Evolutionary conservation across 1,140 invertebrate genomes (phyloP).

Genomic region (Periplaneta americana): DNA sequence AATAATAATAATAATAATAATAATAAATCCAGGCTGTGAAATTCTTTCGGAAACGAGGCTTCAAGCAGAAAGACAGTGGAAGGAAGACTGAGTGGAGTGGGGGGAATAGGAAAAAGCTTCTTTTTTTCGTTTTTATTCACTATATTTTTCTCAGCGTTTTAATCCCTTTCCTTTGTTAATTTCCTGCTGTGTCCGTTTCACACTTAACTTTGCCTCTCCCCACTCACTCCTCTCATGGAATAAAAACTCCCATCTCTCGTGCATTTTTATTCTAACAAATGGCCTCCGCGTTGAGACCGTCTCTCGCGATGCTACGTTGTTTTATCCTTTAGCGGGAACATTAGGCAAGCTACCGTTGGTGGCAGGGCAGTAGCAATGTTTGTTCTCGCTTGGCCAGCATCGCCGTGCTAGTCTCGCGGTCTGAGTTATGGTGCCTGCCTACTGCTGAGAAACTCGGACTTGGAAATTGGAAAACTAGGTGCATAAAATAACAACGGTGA

Average conservation of each 20-base stretch:
- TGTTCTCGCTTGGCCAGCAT: neutral
- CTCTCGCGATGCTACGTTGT: neutral
- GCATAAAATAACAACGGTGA: neutral
- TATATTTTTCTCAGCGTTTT: neutral
- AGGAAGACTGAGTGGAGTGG: too few relatives aligned
- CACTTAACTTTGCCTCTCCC: neutral
- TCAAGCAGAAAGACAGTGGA: neutral
- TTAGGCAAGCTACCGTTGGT: neutral
- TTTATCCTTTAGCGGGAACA: neutral
- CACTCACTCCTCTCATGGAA: neutral
- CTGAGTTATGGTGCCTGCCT: neutral
- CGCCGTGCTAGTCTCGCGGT: neutral
- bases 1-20: too few relatives aligned
- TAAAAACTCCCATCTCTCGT: neutral
- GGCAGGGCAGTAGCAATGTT: neutral
- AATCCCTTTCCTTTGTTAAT: neutral
- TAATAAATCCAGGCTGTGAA: neutral
- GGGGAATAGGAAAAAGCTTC: neutral
- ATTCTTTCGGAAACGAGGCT: neutral
- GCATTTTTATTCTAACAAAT: neutral
- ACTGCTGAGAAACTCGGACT: neutral
- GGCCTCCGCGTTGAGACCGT: neutral
- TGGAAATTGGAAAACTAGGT: neutral
- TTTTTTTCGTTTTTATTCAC: neutral
- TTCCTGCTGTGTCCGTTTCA: neutral